Evolutionary conservation across 2,888 invertebrate species (phyloP).

Genomic region (Schrankia costaestrigalis): DNA sequence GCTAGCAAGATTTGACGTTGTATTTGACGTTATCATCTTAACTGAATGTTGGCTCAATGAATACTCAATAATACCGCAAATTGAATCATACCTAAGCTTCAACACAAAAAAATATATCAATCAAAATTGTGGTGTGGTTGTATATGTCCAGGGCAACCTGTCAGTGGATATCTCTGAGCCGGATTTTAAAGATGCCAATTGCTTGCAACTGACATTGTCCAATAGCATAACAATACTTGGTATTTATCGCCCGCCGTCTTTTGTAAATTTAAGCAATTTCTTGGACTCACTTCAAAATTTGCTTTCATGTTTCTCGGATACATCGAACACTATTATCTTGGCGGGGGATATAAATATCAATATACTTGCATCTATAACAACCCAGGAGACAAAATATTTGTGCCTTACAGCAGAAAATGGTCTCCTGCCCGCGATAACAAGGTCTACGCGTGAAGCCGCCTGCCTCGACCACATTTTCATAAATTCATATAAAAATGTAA

Average conservation of each 20-base stretch:
- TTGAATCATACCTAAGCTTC: constrained; percentile 4
- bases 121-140: constrained; percentile 14
- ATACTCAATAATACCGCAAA: constrained; percentile 6
- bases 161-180: constrained; percentile 9
- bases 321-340: too few species aligned
- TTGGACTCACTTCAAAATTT: neutral
- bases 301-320: neutral
- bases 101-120: constrained; percentile 8
- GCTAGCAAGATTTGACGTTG: constrained; percentile 1
- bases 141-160: constrained; percentile 8
- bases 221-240: neutral
- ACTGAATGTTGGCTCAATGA: constrained; percentile 16
- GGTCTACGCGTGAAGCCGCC: neutral
- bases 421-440: neutral
- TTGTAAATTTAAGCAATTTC: neutral
- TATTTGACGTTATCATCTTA: constrained; percentile 12
- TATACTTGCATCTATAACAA: neutral
- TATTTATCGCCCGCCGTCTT: neutral
- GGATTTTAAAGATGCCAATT: constrained; percentile 8
- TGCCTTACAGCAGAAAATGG: neutral
- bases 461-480: neutral
- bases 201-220: constrained; percentile 5
- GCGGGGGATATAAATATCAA: neutral
- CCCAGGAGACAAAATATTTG: neutral
- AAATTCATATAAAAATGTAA: neutral